Evolutionary conservation across 1,140 invertebrate species (phyloP).

Genomic region (Nasonia vitripennis): DNA sequence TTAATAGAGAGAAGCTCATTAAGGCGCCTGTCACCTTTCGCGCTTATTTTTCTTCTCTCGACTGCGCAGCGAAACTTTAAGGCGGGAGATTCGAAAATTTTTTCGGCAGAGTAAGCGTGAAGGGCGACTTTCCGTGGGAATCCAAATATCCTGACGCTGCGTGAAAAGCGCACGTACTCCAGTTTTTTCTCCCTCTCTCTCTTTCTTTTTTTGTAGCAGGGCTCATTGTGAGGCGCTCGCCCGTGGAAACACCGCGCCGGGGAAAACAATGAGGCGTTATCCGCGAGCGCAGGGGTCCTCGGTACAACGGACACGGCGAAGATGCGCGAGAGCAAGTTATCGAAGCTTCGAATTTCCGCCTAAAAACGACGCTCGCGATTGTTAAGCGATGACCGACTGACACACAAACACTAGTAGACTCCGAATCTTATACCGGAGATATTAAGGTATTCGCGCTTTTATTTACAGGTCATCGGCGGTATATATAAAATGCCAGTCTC

Average conservation of each 20-base stretch:
- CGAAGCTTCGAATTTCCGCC: not conserved
- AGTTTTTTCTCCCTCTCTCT: not conserved
- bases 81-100: no score
- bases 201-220: not conserved
- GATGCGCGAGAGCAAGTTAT: not conserved
- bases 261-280: slow-evolving; percentile 61
- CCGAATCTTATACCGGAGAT: not conserved
- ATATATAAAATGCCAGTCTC: not conserved
- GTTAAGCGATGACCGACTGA: not conserved
- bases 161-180: not conserved
- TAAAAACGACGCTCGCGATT: not conserved
- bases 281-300: not conserved
- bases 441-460: slow-evolving; percentile 21
- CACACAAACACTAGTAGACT: slow-evolving; percentile 1
- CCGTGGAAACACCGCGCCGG: slow-evolving; percentile 44
- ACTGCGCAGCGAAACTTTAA: no score
- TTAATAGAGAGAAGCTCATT: slow-evolving; percentile 23
- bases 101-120: no score
- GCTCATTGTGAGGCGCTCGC: slow-evolving; percentile 27
- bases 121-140: no score
- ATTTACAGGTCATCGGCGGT: slow-evolving; percentile 41
- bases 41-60: not conserved
- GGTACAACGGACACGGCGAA: not conserved
- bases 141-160: no score
- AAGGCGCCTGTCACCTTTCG: not conserved